A percentile compares a stretch with the other conserved stretches of the same genome.
Conservation (phyloP, 2,113 vertebrate genomes). For the Isurus oxyrinchus region DNA sequence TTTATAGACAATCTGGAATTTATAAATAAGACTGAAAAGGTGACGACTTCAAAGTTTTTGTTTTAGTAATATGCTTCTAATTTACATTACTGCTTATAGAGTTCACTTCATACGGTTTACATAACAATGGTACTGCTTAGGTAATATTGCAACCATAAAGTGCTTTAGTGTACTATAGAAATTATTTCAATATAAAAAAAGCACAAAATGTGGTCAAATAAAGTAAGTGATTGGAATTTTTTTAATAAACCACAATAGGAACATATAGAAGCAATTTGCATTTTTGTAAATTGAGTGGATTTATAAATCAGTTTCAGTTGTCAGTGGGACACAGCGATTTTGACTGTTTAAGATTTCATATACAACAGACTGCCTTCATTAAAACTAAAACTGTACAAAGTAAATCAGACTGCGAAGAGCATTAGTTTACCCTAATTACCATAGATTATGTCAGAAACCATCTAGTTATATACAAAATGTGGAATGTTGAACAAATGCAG, state of each 20-base stretch:
- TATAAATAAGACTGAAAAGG: not conserved
- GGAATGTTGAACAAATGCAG: constrained; percentile 84
- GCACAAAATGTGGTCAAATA: constrained; percentile 16
- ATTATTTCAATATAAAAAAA: not conserved
- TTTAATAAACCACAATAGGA: constrained; percentile 36
- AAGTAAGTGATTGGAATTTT: constrained; percentile 24
- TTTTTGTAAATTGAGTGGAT: constrained; percentile 34
- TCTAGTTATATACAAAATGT: constrained; percentile 86
- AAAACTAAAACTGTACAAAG: constrained; percentile 38
- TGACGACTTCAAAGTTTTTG: not conserved
- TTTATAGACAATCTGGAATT: not conserved
- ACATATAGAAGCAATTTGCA: constrained; percentile 35
- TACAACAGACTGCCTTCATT: constrained; percentile 28
- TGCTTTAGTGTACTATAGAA: not conserved
- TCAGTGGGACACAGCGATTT: constrained; percentile 31
- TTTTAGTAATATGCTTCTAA: not conserved
- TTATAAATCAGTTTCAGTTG: constrained; percentile 36
- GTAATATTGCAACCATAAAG: not conserved
- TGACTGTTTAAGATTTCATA: constrained; percentile 23
- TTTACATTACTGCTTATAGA: not conserved
- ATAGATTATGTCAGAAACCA: constrained; percentile 81
- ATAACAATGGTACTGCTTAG: not conserved
- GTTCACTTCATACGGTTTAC: not conserved
- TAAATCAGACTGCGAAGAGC: constrained; percentile 61
- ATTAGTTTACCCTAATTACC: constrained; percentile 79